phyloP scores from a whole-genome alignment of 2,797 vertebrate species.

The Melanotaenia parkinsoni region DNA sequence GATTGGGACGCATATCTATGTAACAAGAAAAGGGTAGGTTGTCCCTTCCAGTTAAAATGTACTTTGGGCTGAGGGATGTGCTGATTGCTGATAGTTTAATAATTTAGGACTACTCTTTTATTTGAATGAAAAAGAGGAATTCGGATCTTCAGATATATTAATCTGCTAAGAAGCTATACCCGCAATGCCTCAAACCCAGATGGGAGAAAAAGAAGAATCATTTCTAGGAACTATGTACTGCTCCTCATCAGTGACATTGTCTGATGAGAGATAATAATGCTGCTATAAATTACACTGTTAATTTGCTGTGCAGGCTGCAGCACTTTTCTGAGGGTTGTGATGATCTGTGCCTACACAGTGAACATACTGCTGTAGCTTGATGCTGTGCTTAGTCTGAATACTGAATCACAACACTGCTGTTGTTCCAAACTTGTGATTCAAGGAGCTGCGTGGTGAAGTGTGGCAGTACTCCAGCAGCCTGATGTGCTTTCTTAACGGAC shows the following conservation, averaged over 20 bases:
- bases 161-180: no score
- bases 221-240: background rate
- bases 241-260: background rate
- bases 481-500: slow-evolving; percentile 87
- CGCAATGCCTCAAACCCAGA: no score
- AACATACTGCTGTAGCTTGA: slow-evolving; percentile 22
- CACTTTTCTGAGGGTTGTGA: slow-evolving; percentile 9
- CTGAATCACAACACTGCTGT: slow-evolving; percentile 35
- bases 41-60: no score
- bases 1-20: slow-evolving; percentile 78
- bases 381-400: slow-evolving; percentile 22
- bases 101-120: background rate
- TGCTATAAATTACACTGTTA: slow-evolving; percentile 26
- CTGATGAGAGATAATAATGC: slow-evolving; percentile 8
- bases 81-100: background rate
- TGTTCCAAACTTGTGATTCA: slow-evolving; percentile 54
- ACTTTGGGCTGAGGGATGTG: no score
- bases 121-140: background rate
- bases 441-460: slow-evolving; percentile 88
- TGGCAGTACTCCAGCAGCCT: slow-evolving; percentile 86
- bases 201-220: background rate
- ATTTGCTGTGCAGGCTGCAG: slow-evolving; percentile 6
- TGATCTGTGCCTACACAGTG: slow-evolving; percentile 13
- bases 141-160: background rate
- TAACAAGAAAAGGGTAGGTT: slow-evolving; percentile 74